Base-by-base conservation (phyloP, 2,888 invertebrate species). In the Cerceris rybyensis region DNA sequence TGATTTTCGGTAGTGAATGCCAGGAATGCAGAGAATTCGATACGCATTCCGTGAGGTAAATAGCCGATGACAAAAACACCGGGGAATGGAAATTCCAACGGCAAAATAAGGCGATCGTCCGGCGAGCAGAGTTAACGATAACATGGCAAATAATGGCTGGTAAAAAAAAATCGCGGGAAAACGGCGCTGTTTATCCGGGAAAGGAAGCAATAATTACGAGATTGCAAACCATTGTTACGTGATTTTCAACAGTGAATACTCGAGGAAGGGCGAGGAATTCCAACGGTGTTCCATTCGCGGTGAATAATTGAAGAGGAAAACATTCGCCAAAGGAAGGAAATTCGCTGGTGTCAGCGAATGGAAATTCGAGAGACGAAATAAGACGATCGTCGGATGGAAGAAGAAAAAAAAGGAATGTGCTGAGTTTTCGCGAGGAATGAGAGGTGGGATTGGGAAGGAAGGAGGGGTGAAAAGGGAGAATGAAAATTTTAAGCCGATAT, bases 401-500 rank as follows among this genome's bases (percentile, higher is more conserved):
- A 4, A 4, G 28, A 28, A 28, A 28, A 28, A 67, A 66, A 71
- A 65, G 64, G 52, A 57, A 67, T 55, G 61, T 50, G 66, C 50
- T 43, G 64, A 75, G 42, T 50, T 52, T 39, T 50, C 50, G n/a
- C 50, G 50, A n/a, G 46, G 46, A 11, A 11, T 11, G 46, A 46
- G 46, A 11, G 46, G 46, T 8, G 46, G 46, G n/a, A n/a, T 13
- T 11, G n/a, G 13, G 11, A 49, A 17, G 5, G n/a, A 41, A 16
- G 28, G 49, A 60, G 11, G 41, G 58, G 65, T 57, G 43, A 66
- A 67, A 75, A 61, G 57, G 66, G 69, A 75, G 46, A 71, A 71
- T 75, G 57, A 75, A 75, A 50, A 71, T 71, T 71, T 71, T 60
- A 49, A 60, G 64, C 58, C 39, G 59, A 64, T 50, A 55, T 39